Conservation (phyloP, 2,797 vertebrate genomes). For the Myoxocephalus aenaeus region DNA sequence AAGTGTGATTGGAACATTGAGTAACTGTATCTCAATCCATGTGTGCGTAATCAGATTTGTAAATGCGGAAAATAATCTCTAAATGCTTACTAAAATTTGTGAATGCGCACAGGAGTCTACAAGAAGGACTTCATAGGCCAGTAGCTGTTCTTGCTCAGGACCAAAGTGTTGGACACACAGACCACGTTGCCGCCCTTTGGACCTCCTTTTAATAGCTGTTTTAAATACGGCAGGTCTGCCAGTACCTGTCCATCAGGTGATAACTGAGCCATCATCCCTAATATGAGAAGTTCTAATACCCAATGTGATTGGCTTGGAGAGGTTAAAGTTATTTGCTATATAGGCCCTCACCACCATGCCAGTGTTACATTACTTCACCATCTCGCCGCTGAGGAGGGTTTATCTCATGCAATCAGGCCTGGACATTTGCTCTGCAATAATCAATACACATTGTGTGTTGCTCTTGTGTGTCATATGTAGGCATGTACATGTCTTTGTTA, state of each 20-base stretch:
- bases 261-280: not conserved
- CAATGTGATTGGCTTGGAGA: not conserved
- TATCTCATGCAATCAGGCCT: not conserved
- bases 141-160: not conserved
- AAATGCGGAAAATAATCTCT: too few species aligned
- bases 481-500: not conserved
- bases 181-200: not conserved
- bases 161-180: not conserved
- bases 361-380: not conserved
- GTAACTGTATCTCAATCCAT: too few species aligned
- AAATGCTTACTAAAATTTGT: too few species aligned
- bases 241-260: not conserved
- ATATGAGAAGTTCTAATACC: not conserved
- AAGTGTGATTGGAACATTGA: not conserved
- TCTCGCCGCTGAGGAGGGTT: not conserved
- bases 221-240: not conserved
- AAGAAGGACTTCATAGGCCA: not conserved
- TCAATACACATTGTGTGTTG: slow-evolving; percentile 14
- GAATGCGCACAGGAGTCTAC: too few species aligned
- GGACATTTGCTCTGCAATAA: not conserved
- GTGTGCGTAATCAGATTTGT: not conserved
- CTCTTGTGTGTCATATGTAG: not conserved
- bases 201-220: not conserved
- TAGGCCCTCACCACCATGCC: not conserved
- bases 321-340: not conserved